Evolutionary conservation across 2,888 invertebrate genomes (phyloP).

Genomic region (Drosophila ustulata): DNA sequence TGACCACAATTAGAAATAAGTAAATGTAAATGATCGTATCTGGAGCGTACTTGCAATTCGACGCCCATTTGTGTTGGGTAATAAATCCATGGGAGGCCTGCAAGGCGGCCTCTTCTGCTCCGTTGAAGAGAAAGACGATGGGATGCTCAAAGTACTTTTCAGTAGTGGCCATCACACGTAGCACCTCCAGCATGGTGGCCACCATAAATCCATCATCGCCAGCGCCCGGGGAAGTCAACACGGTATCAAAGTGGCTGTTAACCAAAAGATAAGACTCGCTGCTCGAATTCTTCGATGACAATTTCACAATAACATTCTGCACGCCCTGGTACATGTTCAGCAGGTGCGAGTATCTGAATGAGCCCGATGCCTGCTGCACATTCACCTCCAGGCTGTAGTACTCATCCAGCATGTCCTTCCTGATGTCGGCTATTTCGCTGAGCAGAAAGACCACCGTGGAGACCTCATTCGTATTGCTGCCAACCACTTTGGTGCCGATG

Average conservation of each 20-base stretch:
- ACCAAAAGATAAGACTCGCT: constrained; percentile 86
- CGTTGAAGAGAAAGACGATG: constrained; percentile 89
- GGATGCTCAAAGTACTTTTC: constrained; percentile 85
- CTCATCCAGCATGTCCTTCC: constrained; percentile 65
- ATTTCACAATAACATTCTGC: constrained; percentile 83
- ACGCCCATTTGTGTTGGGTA: constrained; percentile 92
- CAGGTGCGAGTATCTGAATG: constrained; percentile 62
- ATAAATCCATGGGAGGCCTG: constrained; percentile 90
- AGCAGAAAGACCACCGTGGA: constrained; percentile 86
- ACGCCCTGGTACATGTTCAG: constrained; percentile 80
- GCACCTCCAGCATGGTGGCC: constrained; percentile 87
- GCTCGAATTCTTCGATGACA: constrained; percentile 70
- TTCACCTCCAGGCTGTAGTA: constrained; percentile 77
- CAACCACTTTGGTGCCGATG: constrained; percentile 89
- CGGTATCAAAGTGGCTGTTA: constrained; percentile 95
- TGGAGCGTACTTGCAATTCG: constrained; percentile 86
- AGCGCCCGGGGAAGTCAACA: constrained; percentile 90
- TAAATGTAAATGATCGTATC: too few relatives aligned
- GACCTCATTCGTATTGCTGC: constrained; percentile 90
- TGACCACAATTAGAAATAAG: background rate
- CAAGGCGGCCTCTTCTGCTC: constrained; percentile 88
- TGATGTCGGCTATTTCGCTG: constrained; percentile 72
- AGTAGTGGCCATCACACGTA: constrained; percentile 84
- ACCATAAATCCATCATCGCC: constrained; percentile 89
- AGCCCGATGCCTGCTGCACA: constrained; percentile 77